A percentile compares a stretch with the other conserved stretches of the same genome.
Evolutionary conservation across 2,113 vertebrate genomes (phyloP).

Genomic region (Erpornis zantholeuca): DNA sequence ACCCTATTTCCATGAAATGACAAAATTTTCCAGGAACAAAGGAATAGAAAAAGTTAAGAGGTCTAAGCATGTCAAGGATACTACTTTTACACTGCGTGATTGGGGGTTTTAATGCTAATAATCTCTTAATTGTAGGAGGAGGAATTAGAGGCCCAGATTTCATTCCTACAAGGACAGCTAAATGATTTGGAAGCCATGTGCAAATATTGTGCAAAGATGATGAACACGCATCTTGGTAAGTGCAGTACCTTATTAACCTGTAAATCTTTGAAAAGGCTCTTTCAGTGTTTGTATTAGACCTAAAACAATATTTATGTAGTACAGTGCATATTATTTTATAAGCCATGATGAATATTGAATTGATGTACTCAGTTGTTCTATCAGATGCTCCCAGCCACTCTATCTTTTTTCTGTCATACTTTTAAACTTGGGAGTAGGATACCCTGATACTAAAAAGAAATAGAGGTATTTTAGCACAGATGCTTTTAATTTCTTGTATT

Average conservation of each 20-base stretch:
- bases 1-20: background rate
- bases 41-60: background rate
- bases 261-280: background rate
- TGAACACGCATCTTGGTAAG: slow-evolving; percentile 96
- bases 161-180: slow-evolving; percentile 96
- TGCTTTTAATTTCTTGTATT: background rate
- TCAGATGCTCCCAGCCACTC: background rate
- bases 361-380: background rate
- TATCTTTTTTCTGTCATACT: background rate
- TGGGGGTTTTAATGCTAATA: background rate
- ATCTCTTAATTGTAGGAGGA: slow-evolving; percentile 81
- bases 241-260: background rate
- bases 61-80: background rate
- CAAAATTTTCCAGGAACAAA: background rate
- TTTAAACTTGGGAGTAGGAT: background rate
- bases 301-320: background rate
- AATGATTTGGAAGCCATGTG: slow-evolving; percentile 99
- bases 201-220: slow-evolving; percentile 97
- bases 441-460: background rate
- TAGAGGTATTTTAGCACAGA: background rate
- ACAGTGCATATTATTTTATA: background rate
- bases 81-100: background rate
- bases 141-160: slow-evolving; percentile 95
- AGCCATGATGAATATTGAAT: background rate
- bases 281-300: background rate